phyloP scores from a whole-genome alignment of 2,888 invertebrate species.

The Eupeodes latifasciatus region DNA sequence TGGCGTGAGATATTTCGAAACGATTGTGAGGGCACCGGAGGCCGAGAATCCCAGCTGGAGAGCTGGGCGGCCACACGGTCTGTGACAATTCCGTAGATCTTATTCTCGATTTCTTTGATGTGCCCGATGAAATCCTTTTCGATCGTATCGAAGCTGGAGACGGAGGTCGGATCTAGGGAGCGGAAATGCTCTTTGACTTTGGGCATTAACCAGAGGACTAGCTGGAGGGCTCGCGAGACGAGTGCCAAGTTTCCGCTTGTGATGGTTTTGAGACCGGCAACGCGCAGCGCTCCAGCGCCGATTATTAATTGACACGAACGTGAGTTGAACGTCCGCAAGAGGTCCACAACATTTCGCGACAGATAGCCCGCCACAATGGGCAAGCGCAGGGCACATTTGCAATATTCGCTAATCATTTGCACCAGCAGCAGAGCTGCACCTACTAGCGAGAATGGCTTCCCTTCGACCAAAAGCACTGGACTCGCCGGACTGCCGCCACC shows the following conservation, averaged over 20 bases:
- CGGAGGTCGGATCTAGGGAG: constrained; percentile 84
- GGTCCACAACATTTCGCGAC: constrained; percentile 93
- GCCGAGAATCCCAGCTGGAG: constrained; percentile 95
- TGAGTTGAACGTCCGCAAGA: constrained; percentile 94
- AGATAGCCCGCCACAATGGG: constrained; percentile 92
- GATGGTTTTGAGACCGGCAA: constrained; percentile 96
- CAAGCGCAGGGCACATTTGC: constrained; percentile 91
- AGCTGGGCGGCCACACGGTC: constrained; percentile 93
- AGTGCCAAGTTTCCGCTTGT: constrained; percentile 96
- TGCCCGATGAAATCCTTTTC: constrained; percentile 94
- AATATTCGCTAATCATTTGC: constrained; percentile 96
- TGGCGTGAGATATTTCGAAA: constrained; percentile 95
- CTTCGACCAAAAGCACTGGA: constrained; percentile 87
- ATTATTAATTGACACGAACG: constrained; percentile 96
- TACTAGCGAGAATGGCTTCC: constrained; percentile 91
- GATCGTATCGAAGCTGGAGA: constrained; percentile 88
- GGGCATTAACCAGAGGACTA: constrained; percentile 92
- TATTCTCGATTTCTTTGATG: constrained; percentile 95
- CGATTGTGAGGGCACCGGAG: constrained; percentile 96
- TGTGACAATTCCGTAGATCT: constrained; percentile 95
- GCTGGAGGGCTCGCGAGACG: constrained; percentile 92
- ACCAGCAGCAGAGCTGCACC: constrained; percentile 94
- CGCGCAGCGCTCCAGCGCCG: constrained; percentile 97
- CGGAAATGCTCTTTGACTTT: constrained; percentile 89
- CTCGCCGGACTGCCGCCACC: constrained; percentile 83